Evolutionary conservation across 2,113 vertebrate species (phyloP), one percentile per base, ranked within the genome.

Genomic region (Nothocercus julius): DNA sequence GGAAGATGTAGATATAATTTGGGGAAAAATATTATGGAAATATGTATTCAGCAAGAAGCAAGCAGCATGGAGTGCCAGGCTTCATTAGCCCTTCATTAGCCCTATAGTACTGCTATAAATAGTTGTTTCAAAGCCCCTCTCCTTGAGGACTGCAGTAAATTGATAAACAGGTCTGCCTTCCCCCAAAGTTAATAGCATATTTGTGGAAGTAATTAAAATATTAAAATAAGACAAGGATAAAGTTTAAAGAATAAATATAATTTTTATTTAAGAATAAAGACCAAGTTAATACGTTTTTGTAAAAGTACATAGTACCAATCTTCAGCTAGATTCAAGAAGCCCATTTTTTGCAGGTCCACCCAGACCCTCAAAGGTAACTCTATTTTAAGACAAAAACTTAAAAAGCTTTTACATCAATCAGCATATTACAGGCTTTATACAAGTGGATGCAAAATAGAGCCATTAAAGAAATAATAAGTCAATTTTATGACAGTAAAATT

Each of bases 1-100:
- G 32, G 70, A 81, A 91, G 32, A 90, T 19, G 28, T 59, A 45
- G 32, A 66, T 74, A 27, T 44, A 89, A 85, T 54, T 86, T 69
- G 42, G 73, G 79, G 78, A 84, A 80, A 82, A 94, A 93, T 54
- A n/a, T 27, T 86, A 67, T 20, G 62, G 47, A 95, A 94, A 66
- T 92, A 59, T 12, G 54, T 88, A 76, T 95, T 87, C 74, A 74
- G 59, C 38, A 95, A 74, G 49, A 92, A 66, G 47, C 24, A 54
- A 56, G 66, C 36, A 64, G 5, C 1, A 1, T 68, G 56, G 81
- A 83, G 49, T 15, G 49, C 95, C 45, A 91, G 69, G 63, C 56
- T 96, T 94, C 42, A 45, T 79, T 93, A 93, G 45, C 11, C 85
- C 70, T 79, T 72, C 36, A 36, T 36, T 36, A 36, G 36, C 36